Percentiles rank a stretch among this genome's conserved stretches.
phyloP scores from a whole-genome alignment of 1,140 invertebrate genomes.

The Pachyrhynchus sulphureomaculatus region DNA sequence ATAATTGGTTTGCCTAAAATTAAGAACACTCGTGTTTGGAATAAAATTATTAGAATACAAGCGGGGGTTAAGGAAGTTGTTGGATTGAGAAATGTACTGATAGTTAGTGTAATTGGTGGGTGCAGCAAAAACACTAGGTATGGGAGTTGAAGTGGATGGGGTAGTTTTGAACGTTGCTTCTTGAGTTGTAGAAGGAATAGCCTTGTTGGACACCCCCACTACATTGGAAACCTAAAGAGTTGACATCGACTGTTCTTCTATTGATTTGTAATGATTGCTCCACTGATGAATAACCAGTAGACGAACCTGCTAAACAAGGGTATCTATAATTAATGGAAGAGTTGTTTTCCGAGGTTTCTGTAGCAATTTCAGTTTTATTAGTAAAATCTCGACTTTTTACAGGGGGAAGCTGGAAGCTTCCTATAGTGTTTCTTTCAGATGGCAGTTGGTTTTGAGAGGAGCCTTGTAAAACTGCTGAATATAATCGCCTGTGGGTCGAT shows the following conservation, averaged over 20 bases:
- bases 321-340: background rate
- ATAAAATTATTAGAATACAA: conserved; percentile 2
- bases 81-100: background rate
- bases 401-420: background rate
- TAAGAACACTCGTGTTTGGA: conserved; percentile 3
- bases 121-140: background rate
- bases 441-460: conserved; percentile 3
- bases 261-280: background rate
- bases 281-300: background rate
- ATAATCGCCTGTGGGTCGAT: conserved; percentile 27
- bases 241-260: background rate
- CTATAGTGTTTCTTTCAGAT: background rate
- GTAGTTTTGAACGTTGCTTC: background rate
- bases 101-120: background rate
- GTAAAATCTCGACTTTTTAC: background rate
- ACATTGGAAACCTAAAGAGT: background rate
- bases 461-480: conserved; percentile 43
- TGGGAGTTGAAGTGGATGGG: background rate
- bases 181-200: background rate
- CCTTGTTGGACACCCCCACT: background rate
- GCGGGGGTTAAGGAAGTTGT: background rate
- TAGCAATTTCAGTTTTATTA: background rate
- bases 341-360: background rate
- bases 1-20: conserved; percentile 14
- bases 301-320: background rate